Base-by-base conservation (phyloP, 2,113 vertebrate species). In the Gobio gobio region DNA sequence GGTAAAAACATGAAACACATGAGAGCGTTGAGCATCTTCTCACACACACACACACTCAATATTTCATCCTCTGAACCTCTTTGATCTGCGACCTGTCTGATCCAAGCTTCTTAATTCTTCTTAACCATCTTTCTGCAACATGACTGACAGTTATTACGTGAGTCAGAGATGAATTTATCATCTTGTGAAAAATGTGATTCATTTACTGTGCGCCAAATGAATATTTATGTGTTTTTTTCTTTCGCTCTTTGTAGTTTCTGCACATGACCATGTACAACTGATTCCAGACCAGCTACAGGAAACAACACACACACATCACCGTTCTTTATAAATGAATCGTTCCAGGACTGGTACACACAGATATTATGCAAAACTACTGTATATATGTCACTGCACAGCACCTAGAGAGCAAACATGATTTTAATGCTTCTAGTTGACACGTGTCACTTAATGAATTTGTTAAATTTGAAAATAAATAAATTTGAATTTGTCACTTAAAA, bases 211-310 rank as follows among this genome's bases (percentile, higher is more conserved):
- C 9, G 0, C 22, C 36, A 45, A 18, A 10, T 79, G 22, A 74
- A 74, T 47, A 68, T 68, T 13, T 7, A 22, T 81, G 22, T 51
- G 88, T 29, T 18, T 85, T 2, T 8, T 56, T 20, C 18, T 54
- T 56, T 56, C 2, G 18, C 54, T 56, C 54, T 56, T 91, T 92
- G 14, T 89, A 95, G 93, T 95, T 93, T 92, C 93, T 95, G 82
- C 90, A 93, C 36, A 90, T 93, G 91, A 95, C 94, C 64, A 91
- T 94, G 92, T 94, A 94, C 93, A 95, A 92, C 93, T 95, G 90
- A 94, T 1, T 80, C 33, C 51, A 59, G 36, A 80, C 3, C 84
- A 78, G 61, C 54, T 14, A 26, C 40, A 45, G 33, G 20, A 61
- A 77, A 20, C 56, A 20, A 16, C 61, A 10, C 40, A 16, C 13